Evolutionary conservation across 2,797 vertebrate species (phyloP), one percentile per base, ranked within the genome.

Genomic region (Epinephelus malabaricus): DNA sequence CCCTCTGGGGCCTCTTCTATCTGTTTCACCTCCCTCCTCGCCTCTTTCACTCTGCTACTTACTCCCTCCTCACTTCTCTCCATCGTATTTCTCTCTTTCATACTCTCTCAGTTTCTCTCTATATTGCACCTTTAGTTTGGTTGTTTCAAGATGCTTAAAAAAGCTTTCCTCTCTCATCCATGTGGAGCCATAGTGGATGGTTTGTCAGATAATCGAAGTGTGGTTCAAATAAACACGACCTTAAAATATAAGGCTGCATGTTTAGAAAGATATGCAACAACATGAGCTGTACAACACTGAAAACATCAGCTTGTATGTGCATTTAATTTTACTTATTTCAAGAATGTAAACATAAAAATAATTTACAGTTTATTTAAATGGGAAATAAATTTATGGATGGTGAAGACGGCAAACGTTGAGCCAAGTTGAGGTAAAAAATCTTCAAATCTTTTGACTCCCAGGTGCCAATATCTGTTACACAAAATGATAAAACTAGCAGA

Each of bases 1-100:
- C 45, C 63, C 47, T 54, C 30, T 2, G 2, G 27, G 27, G 51
- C 46, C 56, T 65, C 50, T 34, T 61, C 63, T 56, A 8, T 62
- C 69, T 38, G 27, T 67, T 70, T 60, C 60, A 21, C 62, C 73
- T 73, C 53, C 67, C 14, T 17, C 55, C 14, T 10, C 34, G 45
- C 50, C 25, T 34, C 50, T 30, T 19, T 53, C 15, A 45, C 21
- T 34, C 72, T 11, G 34, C 54, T 30, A 50, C 53, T 43, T 18
- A 18, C 56, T 11, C 21, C 46, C 30, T 51, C 25, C 19, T 55
- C 15, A 21, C 23, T 8, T 0, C 50, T 43, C 51, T 62, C 58
- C n/a, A 23, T 54, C 73, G 54, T 18, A 25, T 34, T 55, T 14
- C n/a, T 67, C 49, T 30, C 7, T 53, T 23, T 27, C 23, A 4